Base-by-base conservation (phyloP, 2,888 invertebrate species). In the Diogma glabrata region DNA sequence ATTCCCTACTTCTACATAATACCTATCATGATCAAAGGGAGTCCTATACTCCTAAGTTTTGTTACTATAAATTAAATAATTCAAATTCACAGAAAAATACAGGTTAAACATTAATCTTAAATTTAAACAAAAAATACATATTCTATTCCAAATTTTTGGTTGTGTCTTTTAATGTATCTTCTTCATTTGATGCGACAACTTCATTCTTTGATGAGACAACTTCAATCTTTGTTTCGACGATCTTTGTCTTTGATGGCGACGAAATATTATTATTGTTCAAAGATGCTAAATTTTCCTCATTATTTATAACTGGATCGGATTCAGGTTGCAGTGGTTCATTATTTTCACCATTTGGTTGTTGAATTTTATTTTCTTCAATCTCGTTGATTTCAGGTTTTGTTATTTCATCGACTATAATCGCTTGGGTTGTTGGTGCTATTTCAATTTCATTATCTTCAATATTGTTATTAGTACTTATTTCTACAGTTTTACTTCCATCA, bases 71-170 rank as follows among this genome's bases (percentile, higher is more conserved):
- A n/a, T n/a, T n/a, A n/a, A n/a, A n/a, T n/a, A n/a, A n/a, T n/a
- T n/a, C n/a, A n/a, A n/a, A n/a, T n/a, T n/a, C n/a, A n/a, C n/a
- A n/a, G n/a, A n/a, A n/a, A n/a, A n/a, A n/a, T n/a, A 30, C 10
- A 30, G n/a, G n/a, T n/a, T n/a, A 30, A 30, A 26, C 26, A 26
- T 26, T 10, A 8, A 26, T n/a, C n/a, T 30, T 4, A 30, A 30
- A 30, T n/a, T n/a, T 6, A 30, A 30, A 30, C 4, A 30, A 30
- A 30, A n/a, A 6, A 30, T n/a, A 30, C 10, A 30, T 8, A 12
- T 43, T 43, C 14, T 43, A 43, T 43, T 43, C 43, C 5, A 16
- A 10, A 40, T 40, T 43, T n/a, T 22, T 43, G 20, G 43, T n/a
- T 4, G 43, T 20, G 14, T 43, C 22, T 3, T 43, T 43, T 7